Conservation (phyloP, 1,140 invertebrate genomes). For the Cardiocondyla obscurior region DNA sequence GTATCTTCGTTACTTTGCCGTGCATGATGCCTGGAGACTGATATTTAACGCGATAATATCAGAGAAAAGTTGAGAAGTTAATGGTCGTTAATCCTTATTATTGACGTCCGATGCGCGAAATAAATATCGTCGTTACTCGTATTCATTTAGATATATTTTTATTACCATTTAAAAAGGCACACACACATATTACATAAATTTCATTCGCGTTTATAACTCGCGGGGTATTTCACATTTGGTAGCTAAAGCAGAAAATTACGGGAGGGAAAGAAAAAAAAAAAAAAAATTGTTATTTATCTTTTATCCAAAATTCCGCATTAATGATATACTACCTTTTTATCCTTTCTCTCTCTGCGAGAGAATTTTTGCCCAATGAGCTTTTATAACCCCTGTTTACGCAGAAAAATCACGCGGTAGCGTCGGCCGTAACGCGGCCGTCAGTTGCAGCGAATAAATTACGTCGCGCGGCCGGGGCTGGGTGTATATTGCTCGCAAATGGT, state of each 20-base stretch:
- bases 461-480: neutral
- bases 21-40: neutral
- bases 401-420: conserved; percentile 35
- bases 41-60: neutral
- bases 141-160: neutral
- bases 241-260: neutral
- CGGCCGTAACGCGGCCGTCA: conserved; percentile 26
- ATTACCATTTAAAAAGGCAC: no score
- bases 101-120: neutral
- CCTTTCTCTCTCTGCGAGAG: neutral
- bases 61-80: neutral
- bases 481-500: conserved; percentile 51
- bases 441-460: conserved; percentile 56
- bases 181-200: no score
- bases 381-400: conserved; percentile 40
- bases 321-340: neutral
- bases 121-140: neutral
- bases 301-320: neutral
- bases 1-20: neutral
- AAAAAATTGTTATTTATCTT: neutral
- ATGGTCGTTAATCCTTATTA: neutral
- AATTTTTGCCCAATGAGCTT: conserved; percentile 23
- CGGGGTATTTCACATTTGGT: no score
- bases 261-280: no score
- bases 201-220: no score